Evolutionary conservation across 2,888 invertebrate genomes (phyloP).

Genomic region (Callosobruchus maculatus): DNA sequence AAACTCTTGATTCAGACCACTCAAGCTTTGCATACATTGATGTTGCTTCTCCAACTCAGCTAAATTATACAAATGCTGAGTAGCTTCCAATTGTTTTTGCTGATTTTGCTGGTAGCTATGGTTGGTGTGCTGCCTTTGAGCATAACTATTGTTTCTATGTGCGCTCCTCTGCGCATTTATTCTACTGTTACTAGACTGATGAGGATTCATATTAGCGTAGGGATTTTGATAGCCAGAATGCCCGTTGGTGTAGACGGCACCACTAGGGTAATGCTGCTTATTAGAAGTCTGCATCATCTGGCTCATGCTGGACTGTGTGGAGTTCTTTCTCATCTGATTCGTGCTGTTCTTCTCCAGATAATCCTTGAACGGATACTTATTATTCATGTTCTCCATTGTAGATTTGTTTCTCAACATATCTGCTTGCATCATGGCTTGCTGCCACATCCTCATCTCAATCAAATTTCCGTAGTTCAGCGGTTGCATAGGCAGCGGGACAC

Average conservation of each 20-base stretch:
- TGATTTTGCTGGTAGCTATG: conserved; percentile 5
- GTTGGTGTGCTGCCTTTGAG: background rate
- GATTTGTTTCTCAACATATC: conserved; percentile 38
- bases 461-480: conserved; percentile 55
- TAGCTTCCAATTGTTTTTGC: conserved; percentile 11
- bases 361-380: conserved; percentile 26
- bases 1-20: conserved; percentile 28
- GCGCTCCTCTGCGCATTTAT: background rate
- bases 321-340: conserved; percentile 3
- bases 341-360: conserved; percentile 28
- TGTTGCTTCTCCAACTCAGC: conserved; percentile 8
- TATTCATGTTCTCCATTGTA: conserved; percentile 33
- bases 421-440: conserved; percentile 59
- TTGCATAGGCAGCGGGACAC: conserved; percentile 41
- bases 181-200: conserved; percentile 23
- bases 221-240: conserved; percentile 28
- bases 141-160: background rate
- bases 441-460: conserved; percentile 65
- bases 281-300: conserved; percentile 14
- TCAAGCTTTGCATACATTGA: conserved; percentile 24
- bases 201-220: conserved; percentile 33
- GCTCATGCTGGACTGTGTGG: conserved; percentile 4
- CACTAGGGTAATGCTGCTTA: conserved; percentile 12
- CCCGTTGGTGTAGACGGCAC: conserved; percentile 17
- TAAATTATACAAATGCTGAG: conserved; percentile 15